Evolutionary conservation across 2,888 invertebrate species (phyloP).

Genomic region (Smittia aterrima): DNA sequence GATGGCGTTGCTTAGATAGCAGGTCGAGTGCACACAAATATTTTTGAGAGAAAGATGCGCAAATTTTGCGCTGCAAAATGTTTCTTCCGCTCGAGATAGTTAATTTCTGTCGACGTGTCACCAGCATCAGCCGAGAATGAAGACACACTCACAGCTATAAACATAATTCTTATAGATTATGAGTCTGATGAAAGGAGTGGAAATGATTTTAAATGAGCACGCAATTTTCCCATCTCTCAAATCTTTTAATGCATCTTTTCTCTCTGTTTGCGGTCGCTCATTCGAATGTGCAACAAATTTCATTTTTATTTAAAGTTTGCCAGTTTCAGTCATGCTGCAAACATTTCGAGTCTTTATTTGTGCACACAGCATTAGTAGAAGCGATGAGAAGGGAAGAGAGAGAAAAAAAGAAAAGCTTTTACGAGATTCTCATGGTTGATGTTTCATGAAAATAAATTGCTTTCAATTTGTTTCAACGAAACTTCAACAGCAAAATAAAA

Average conservation of each 20-base stretch:
- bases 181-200: neutral
- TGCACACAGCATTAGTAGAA: neutral
- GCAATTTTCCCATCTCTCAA: neutral
- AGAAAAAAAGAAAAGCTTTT: neutral
- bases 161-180: neutral
- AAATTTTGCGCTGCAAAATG: too few relatives aligned
- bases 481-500: conserved; percentile 11
- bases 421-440: neutral
- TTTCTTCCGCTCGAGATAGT: too few relatives aligned
- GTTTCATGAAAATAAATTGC: conserved; percentile 37
- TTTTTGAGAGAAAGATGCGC: too few relatives aligned
- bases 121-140: too few relatives aligned
- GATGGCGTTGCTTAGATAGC: too few relatives aligned
- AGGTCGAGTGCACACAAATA: too few relatives aligned
- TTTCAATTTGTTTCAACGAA: conserved; percentile 37
- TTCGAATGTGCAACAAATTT: neutral
- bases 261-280: neutral
- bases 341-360: neutral
- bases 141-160: too few relatives aligned
- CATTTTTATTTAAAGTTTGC: neutral
- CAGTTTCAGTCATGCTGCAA: neutral
- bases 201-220: neutral
- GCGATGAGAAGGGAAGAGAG: neutral
- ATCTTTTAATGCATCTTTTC: neutral
- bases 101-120: too few relatives aligned